Percentiles rank a stretch among this genome's conserved stretches.
These are phyloP conservation scores for Limonius californicus DNA, from an alignment of 1,140 invertebrate species.

Conservation along the genomic window DNA sequence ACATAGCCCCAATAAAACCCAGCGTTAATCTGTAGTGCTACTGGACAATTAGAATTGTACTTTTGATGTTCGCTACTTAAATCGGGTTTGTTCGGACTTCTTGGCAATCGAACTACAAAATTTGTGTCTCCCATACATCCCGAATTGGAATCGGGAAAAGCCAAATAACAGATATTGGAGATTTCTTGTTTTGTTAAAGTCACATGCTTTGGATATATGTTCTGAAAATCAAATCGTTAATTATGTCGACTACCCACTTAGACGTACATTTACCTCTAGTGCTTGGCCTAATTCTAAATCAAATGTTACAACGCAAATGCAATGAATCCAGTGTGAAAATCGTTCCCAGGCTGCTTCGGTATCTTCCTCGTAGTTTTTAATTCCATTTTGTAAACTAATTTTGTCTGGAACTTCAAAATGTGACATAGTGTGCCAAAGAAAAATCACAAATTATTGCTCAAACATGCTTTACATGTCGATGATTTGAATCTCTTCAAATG, in stretches of 20 bases:
- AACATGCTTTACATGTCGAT: neutral
- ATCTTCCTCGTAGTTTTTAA: neutral
- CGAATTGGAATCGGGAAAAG: constrained; percentile 98
- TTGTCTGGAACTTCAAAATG: neutral
- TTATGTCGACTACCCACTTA: no score
- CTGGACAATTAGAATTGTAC: constrained; percentile 72
- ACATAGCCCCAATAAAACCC: constrained; percentile 94
- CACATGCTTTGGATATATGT: constrained; percentile 80
- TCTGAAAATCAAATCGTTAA: constrained; percentile 54
- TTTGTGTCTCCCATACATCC: constrained; percentile 98
- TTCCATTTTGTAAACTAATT: neutral
- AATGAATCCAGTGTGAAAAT: constrained; percentile 93
- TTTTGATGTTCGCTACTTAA: constrained; percentile 52
- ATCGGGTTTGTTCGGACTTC: constrained; percentile 47
- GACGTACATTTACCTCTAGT: constrained; percentile 67
- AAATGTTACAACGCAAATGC: constrained; percentile 96
- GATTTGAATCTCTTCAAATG: neutral
- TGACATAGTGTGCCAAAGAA: neutral
- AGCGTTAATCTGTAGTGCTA: constrained; percentile 69
- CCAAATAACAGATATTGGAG: constrained; percentile 95
- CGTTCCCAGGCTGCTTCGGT: constrained; percentile 42
- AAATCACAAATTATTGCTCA: neutral
- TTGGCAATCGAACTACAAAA: constrained; percentile 82
- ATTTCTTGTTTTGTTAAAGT: constrained; percentile 89
- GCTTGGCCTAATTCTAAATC: constrained; percentile 97